Evolutionary conservation across 2,113 vertebrate genomes (phyloP), one percentile per base, ranked within the genome.

Genomic region (Tichodroma muraria): DNA sequence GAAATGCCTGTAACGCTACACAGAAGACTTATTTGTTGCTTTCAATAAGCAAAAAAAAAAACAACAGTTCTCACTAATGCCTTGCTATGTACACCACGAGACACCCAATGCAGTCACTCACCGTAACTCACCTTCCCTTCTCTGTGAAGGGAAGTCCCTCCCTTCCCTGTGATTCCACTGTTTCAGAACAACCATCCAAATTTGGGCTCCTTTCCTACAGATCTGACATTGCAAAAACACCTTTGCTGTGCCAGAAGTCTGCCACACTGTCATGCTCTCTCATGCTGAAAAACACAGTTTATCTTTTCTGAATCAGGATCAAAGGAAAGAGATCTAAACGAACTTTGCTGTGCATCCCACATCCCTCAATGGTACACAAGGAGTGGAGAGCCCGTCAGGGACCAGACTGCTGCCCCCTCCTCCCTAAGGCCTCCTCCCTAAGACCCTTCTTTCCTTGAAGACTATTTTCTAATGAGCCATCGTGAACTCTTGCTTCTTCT

Each of bases 401-500:
- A 71, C 9, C 31, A 59, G 18, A 11, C 28, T n/a, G 63, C 37
- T 10, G n/a, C 15, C 22, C 10, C 25, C 37, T 57, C 31, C 37
- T 47, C 23, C n/a, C 40, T 37, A 1, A 2, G 35, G 25, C 59
- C 54, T 28, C 8, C 40, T 81, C 53, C 10, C 42, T 16, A n/a
- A n/a, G n/a, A n/a, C 80, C 14, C 37, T 8, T 1, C 11, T n/a
- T 69, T 49, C 70, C 64, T 13, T 21, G 11, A 78, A 50, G 21
- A 54, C 0, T 28, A 8, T 40, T 53, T 88, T 31, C 65, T 63
- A 52, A 45, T 0, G 6, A 70, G 9, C 31, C 52, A 50, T 15
- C 1, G 0, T 1, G 6, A 64, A 42, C 2, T 37, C 57, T 8
- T 6, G 5, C 49, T 76, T 47, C n/a, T 59, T 54, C 73, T 27